phyloP scores from a whole-genome alignment of 30 jellyfish, hydroid and myxozoan species.

The Aurelia aurita complex sp. Pacific region DNA sequence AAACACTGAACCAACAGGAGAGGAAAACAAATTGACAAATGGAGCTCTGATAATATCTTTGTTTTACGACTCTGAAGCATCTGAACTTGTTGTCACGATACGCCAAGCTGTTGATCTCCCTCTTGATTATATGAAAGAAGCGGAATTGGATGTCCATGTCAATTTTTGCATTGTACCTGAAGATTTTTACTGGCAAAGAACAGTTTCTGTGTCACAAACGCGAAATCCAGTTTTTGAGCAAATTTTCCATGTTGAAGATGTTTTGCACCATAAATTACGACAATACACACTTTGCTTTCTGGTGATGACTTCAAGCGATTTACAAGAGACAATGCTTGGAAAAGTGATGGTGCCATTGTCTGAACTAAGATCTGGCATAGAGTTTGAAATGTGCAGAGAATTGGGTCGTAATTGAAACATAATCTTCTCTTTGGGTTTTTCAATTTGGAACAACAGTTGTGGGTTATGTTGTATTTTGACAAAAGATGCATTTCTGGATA shows the following conservation, averaged over 20 bases:
- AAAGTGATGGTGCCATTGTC: slow-evolving; percentile 90
- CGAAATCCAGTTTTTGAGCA: slow-evolving; percentile 76
- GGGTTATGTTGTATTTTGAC: too few relatives aligned
- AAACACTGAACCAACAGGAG: slow-evolving; percentile 50
- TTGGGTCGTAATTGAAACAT: slow-evolving; percentile 3
- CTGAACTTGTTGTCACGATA: slow-evolving; percentile 69
- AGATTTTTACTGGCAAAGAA: slow-evolving; percentile 92
- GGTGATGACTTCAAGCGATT: slow-evolving; percentile 75
- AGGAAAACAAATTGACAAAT: slow-evolving; percentile 22
- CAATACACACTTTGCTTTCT: slow-evolving; percentile 86
- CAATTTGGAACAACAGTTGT: too few relatives aligned
- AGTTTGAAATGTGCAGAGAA: slow-evolving; percentile 78
- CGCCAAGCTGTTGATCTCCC: slow-evolving; percentile 73
- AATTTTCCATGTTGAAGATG: slow-evolving; percentile 82
- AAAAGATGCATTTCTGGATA: too few relatives aligned
- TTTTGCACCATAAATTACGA: slow-evolving; percentile 86
- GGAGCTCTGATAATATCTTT: slow-evolving; percentile 73
- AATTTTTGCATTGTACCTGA: slow-evolving; percentile 94
- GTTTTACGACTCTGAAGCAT: slow-evolving; percentile 58
- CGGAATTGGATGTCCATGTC: slow-evolving; percentile 70
- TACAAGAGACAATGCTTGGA: slow-evolving; percentile 78
- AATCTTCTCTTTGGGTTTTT: too few relatives aligned
- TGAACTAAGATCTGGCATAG: slow-evolving; percentile 84
- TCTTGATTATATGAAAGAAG: slow-evolving; percentile 32
- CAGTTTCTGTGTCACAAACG: slow-evolving; percentile 59